Conservation (phyloP, 2,797 vertebrate genomes). For the Rhinophrynus dorsalis region DNA sequence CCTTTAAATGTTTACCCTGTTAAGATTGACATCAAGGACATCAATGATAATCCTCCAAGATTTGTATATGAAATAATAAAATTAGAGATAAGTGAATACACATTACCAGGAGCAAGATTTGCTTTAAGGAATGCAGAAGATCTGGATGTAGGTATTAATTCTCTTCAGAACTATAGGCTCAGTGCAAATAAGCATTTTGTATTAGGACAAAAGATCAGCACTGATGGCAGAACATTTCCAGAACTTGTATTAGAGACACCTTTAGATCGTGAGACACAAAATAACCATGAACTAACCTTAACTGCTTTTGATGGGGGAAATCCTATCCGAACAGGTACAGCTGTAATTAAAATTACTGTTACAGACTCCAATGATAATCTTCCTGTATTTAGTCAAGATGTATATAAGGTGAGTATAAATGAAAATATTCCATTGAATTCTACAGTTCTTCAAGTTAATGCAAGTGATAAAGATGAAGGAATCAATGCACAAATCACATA, state of each 20-base stretch:
- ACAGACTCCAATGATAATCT: slow-evolving; percentile 76
- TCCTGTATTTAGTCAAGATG: slow-evolving; percentile 70
- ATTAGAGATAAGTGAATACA: slow-evolving; percentile 76
- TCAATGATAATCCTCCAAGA: too few species aligned
- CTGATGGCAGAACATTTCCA: slow-evolving; percentile 6
- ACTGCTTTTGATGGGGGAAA: slow-evolving; percentile 77
- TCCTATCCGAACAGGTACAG: slow-evolving; percentile 68
- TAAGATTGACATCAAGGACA: too few species aligned
- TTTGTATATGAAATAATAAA: too few species aligned
- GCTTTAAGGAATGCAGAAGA: slow-evolving; percentile 90
- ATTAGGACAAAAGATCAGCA: neutral
- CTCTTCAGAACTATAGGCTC: slow-evolving; percentile 83
- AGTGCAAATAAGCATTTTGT: slow-evolving; percentile 74
- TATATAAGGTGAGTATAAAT: slow-evolving; percentile 67
- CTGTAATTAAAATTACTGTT: slow-evolving; percentile 70
- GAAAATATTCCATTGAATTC: slow-evolving; percentile 65
- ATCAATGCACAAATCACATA: slow-evolving; percentile 66
- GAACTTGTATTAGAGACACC: slow-evolving; percentile 9
- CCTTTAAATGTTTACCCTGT: slow-evolving; percentile 49
- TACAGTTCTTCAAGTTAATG: slow-evolving; percentile 45
- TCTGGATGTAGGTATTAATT: slow-evolving; percentile 88
- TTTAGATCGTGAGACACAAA: slow-evolving; percentile 1
- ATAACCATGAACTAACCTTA: slow-evolving; percentile 53
- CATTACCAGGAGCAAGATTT: slow-evolving; percentile 78
- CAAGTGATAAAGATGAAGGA: slow-evolving; percentile 72